phyloP scores from a whole-genome alignment of 2,797 vertebrate species.

The Helicolenus hilgendorfi region DNA sequence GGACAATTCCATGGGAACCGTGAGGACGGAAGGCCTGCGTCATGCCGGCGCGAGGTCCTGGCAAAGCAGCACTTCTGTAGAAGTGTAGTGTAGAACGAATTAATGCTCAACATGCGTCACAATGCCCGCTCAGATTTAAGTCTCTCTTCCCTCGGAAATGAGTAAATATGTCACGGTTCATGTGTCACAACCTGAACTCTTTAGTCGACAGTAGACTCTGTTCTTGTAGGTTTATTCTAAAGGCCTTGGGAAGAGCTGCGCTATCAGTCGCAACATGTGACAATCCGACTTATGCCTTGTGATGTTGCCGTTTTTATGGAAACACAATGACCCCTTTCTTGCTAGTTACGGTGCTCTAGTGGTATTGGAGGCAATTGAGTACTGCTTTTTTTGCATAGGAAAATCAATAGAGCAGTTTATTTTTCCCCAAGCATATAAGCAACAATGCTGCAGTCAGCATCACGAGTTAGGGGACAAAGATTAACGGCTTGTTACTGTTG shows the following conservation, averaged over 20 bases:
- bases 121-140: neutral
- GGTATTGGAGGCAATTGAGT: conserved; percentile 11
- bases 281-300: conserved; percentile 41
- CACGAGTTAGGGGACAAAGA: conserved; percentile 67
- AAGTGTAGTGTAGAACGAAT: neutral
- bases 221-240: neutral
- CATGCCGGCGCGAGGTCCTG: neutral
- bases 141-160: neutral
- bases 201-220: neutral
- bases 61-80: neutral
- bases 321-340: conserved; percentile 30
- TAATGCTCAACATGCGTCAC: neutral
- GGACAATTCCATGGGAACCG: conserved; percentile 42
- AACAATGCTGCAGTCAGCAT: conserved; percentile 65
- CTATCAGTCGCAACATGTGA: conserved; percentile 61
- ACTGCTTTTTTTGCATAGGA: conserved; percentile 19
- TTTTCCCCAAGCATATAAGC: neutral
- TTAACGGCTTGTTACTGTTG: conserved; percentile 63
- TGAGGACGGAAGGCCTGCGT: conserved; percentile 2
- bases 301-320: conserved; percentile 57
- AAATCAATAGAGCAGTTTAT: conserved; percentile 72
- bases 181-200: neutral
- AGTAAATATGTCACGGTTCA: neutral
- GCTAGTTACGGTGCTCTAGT: neutral
- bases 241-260: conserved; percentile 11